Conservation (phyloP, 2,888 invertebrate species). For the Macaria liturata region DNA sequence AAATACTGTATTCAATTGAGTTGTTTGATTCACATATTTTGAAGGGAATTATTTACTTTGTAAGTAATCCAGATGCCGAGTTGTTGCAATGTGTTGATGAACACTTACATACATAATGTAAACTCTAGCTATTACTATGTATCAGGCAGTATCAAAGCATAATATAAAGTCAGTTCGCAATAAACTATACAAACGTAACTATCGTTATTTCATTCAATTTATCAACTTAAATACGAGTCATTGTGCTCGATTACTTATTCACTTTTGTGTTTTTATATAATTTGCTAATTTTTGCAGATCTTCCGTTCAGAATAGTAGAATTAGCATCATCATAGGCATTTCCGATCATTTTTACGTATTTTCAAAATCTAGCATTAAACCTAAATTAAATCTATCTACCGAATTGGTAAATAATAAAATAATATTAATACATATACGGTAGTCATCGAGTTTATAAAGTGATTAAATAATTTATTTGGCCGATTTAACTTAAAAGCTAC, state of each 20-base stretch:
- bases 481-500: conserved; percentile 50
- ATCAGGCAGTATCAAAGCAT: conserved; percentile 41
- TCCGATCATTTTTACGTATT: too few species aligned
- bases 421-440: conserved; percentile 63
- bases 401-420: conserved; percentile 42
- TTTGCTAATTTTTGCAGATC: too few species aligned
- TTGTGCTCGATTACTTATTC: conserved; percentile 18
- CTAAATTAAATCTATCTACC: conserved; percentile 35
- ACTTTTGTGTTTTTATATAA: too few species aligned
- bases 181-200: conserved; percentile 68
- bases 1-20: too few species aligned
- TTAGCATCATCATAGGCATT: background rate
- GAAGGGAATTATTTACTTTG: too few species aligned
- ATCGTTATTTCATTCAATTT: conserved; percentile 48
- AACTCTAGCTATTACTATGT: too few species aligned
- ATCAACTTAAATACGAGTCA: conserved; percentile 36
- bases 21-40: too few species aligned
- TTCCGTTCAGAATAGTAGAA: too few species aligned
- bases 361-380: conserved; percentile 30
- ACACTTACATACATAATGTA: too few species aligned
- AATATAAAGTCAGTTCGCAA: conserved; percentile 46
- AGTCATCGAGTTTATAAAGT: conserved; percentile 38
- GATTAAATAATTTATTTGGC: conserved; percentile 57
- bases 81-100: too few species aligned
- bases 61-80: too few species aligned